A percentile compares a stretch with the other conserved stretches of the same genome.
Conservation (phyloP, 2,113 vertebrate genomes). For the Paramormyrops kingsleyae region DNA sequence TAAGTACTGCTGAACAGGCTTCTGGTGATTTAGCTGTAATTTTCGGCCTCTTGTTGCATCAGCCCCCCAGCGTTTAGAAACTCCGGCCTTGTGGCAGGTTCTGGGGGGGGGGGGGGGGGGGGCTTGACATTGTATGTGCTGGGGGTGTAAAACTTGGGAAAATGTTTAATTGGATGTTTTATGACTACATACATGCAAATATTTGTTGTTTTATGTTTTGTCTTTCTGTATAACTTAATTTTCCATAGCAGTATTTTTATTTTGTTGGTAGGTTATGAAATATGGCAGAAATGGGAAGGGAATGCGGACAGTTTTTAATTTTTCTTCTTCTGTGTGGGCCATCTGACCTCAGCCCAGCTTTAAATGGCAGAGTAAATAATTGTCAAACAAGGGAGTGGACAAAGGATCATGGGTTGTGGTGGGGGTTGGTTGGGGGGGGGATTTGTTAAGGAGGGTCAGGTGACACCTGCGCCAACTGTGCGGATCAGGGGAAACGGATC, state of each 20-base stretch:
- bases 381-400: slow-evolving; percentile 60
- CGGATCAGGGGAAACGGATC: background rate
- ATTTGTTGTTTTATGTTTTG: background rate
- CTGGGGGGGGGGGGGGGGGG: slow-evolving; percentile 27
- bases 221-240: background rate
- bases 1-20: background rate
- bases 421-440: slow-evolving; percentile 30
- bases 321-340: slow-evolving; percentile 46
- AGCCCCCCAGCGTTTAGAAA: slow-evolving; percentile 38
- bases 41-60: slow-evolving; percentile 25
- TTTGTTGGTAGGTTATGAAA: background rate
- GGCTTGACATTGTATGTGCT: slow-evolving; percentile 33
- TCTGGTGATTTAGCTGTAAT: background rate
- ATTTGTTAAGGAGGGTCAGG: slow-evolving; percentile 31
- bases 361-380: slow-evolving; percentile 64
- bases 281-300: background rate
- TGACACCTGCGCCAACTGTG: background rate
- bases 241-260: background rate
- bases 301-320: slow-evolving; percentile 42
- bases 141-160: background rate
- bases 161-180: slow-evolving; percentile 24
- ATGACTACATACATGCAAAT: background rate
- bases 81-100: slow-evolving; percentile 35
- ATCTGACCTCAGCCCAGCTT: slow-evolving; percentile 46
- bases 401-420: slow-evolving; percentile 39